phyloP scores from a whole-genome alignment of 2,797 vertebrate genomes.

The Ispidina lecontei region DNA sequence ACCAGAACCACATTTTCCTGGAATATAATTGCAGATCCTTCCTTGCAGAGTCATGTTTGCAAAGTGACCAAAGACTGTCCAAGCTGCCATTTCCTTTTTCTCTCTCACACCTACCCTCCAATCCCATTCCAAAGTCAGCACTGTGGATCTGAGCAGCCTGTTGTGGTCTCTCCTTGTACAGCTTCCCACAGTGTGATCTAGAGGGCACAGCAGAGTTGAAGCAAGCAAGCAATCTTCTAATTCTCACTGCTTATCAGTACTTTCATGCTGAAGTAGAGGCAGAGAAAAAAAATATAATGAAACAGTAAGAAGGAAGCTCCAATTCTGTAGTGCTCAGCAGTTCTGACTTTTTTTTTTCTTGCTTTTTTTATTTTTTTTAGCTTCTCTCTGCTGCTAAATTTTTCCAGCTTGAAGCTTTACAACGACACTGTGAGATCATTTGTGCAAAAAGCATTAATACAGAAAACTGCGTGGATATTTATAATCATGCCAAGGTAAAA shows the following conservation, averaged over 20 bases:
- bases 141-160: neutral
- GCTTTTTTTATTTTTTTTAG: constrained; percentile 71
- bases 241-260: neutral
- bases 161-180: neutral
- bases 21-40: neutral
- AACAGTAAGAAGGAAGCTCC: constrained; percentile 5
- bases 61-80: neutral
- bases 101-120: neutral
- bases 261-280: neutral
- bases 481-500: constrained; percentile 96
- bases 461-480: constrained; percentile 97
- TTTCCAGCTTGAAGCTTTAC: constrained; percentile 98
- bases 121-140: neutral
- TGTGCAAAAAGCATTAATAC: constrained; percentile 98
- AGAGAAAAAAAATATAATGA: neutral
- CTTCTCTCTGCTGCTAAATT: constrained; percentile 97
- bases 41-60: neutral
- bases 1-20: neutral
- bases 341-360: constrained; percentile 51
- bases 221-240: neutral
- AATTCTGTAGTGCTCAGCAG: neutral
- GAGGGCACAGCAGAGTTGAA: neutral
- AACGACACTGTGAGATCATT: constrained; percentile 99
- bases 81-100: neutral
- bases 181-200: neutral